Evolutionary conservation across 2,888 invertebrate species (phyloP).

Genomic region (Masnerella sp.): DNA sequence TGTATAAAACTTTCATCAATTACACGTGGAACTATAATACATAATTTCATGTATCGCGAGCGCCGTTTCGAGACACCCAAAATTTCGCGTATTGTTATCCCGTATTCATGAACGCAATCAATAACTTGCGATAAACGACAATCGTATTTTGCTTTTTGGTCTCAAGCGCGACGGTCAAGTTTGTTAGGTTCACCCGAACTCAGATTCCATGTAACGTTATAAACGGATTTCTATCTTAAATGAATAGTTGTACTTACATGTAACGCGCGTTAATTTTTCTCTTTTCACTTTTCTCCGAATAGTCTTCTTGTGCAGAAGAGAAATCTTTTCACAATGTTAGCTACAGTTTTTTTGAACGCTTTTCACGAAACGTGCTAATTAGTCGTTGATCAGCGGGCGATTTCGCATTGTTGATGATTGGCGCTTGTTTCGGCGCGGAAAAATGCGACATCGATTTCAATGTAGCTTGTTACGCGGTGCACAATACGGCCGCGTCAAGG

Average conservation of each 20-base stretch:
- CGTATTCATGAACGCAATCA: conserved; percentile 57
- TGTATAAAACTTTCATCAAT: conserved; percentile 63
- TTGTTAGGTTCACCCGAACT: too few relatives aligned
- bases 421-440: conserved; percentile 44
- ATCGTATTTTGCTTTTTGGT: conserved; percentile 56
- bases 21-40: conserved; percentile 61
- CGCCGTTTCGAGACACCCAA: conserved; percentile 55
- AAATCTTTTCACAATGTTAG: too few relatives aligned
- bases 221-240: too few relatives aligned
- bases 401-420: conserved; percentile 44
- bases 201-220: too few relatives aligned
- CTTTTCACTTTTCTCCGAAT: too few relatives aligned
- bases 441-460: conserved; percentile 43
- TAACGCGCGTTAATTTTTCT: too few relatives aligned
- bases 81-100: conserved; percentile 59
- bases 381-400: conserved; percentile 48
- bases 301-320: too few relatives aligned
- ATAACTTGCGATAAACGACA: conserved; percentile 58
- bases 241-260: too few relatives aligned
- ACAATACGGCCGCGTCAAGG: conserved; percentile 5
- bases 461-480: conserved; percentile 41
- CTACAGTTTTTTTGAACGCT: too few relatives aligned
- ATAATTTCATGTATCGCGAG: conserved; percentile 59
- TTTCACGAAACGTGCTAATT: too few relatives aligned
- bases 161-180: too few relatives aligned